Conservation (phyloP, 2,113 vertebrate species). For the human region GRCh38 chr20:40707001-40707500, state of each 20-base stretch:
- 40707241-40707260: constrained; percentile 78
- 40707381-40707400: constrained; percentile 44
- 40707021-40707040: constrained; percentile 77
- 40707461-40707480: neutral
- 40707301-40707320: constrained; percentile 85
- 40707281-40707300: constrained; percentile 84
- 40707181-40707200: constrained; percentile 75
- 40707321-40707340: constrained; percentile 86
- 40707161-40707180: constrained; percentile 59
- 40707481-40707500: neutral
- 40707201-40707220: constrained; percentile 85
- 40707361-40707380: constrained; percentile 82
- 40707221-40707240: constrained; percentile 74
- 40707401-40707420: neutral
- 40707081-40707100: constrained; percentile 40
- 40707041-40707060: constrained; percentile 72
- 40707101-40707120: neutral
- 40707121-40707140: neutral
- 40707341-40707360: constrained; percentile 82
- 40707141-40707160: neutral
- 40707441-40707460: neutral
- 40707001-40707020: constrained; percentile 71
- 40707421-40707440: neutral
- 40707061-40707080: constrained; percentile 64
- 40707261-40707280: constrained; percentile 77